Base-by-base conservation (phyloP, 2,797 vertebrate genomes). In the Phataginus tricuspis region DNA sequence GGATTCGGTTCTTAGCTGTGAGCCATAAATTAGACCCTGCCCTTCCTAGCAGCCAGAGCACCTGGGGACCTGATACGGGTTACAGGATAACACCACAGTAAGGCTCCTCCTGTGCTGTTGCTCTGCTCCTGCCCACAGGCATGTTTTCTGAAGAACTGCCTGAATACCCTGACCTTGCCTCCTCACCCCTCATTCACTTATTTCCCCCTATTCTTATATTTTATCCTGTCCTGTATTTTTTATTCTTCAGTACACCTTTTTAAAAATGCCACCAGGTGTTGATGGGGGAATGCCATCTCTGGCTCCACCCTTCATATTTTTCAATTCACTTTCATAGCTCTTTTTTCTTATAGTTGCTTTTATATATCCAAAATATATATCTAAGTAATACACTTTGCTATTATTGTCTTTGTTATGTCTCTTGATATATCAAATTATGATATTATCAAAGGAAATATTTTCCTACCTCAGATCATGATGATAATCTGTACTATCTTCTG, bases 91-190 rank as follows among this genome's bases (percentile, higher is more conserved):
- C 25, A 7, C 25, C 4, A 1, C n/a, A 6, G 1, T 29, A 0
- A 0, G 0, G 2, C 29, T 15, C 68, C 23, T 25, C 27, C 45
- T 2, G 0, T 0, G 12, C 49, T 2, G n/a, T 31, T 7, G 14
- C 45, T 31, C 72, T 2, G 39, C 27, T 16, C 2, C 75, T 21
- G 5, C 64, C 57, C n/a, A 4, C 34, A 0, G 63, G 18, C 27
- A 29, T 0, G 7, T 21, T 64, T 21, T n/a, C 51, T 42, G 6
- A 29, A 42, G 39, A 23, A 2, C 13, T 27, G 1, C 5, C 37
- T n/a, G 0, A 0, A 27, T 25, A 3, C 27, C 21, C 39, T 11
- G 19, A 19, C 34, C 29, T 19, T 1, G 31, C 61, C 27, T 9
- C 37, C 45, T 49, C 34, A 3, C 55, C 18, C 29, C 71, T 10